Evolutionary conservation across 2,888 invertebrate genomes (phyloP), one percentile per base, ranked within the genome.

Genomic region (Epinotia ramella): DNA sequence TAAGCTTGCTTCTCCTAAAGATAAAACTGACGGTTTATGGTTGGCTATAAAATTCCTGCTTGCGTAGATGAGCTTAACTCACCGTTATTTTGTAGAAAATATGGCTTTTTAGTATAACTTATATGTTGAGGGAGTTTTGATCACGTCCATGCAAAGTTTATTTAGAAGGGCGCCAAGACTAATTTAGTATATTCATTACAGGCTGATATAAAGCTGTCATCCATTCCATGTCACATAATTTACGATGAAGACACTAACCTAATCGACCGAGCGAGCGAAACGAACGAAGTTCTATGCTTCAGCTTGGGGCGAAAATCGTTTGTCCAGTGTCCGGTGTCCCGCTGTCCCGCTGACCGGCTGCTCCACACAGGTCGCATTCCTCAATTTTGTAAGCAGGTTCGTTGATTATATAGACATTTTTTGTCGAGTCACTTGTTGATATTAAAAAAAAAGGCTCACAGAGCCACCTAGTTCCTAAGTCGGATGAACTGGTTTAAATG

Each of bases 11-110:
- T 74, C 59, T 70, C 33, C 59, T 57, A 53, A 75, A 70, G 71
- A 66, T 67, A n/a, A 53, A 72, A 76, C 70, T 65, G 49, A 65
- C 33, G 9, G 44, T 75, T 75, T 75, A 75, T 53, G 59, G 44
- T n/a, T 2, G 59, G 64, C 69, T n/a, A 20, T 74, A 74, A 74
- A 70, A 49, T 40, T n/a, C 20, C 28, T 67, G 33, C 40, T 24
- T 33, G 44, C 44, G 40, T 11, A 63, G 44, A 68, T 44, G 46
- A n/a, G 24, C 59, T 69, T 69, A 69, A 46, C 56, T 56, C 7
- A 33, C 57, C 11, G n/a, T 40, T 16, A 28, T 33, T 1, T 4
- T n/a, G 5, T 16, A 56, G n/a, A 7, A 18, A 18, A 0, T 44
- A 11, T 18, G 57, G 16, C 24, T 18, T 57, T 67, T 67, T 20